phyloP scores from a whole-genome alignment of 2,888 invertebrate genomes.

The Agrotis puta region DNA sequence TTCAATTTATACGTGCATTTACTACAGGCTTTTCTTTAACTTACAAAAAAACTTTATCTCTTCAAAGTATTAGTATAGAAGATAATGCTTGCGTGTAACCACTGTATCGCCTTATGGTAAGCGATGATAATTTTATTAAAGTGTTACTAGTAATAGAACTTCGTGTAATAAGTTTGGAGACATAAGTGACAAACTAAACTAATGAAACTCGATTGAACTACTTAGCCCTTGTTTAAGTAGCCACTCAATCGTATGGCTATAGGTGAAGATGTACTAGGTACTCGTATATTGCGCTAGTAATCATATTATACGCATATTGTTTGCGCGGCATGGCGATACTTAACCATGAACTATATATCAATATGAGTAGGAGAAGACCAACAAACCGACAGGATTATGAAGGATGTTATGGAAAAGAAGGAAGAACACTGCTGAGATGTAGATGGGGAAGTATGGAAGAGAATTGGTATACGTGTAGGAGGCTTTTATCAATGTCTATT shows the following conservation, averaged over 20 bases:
- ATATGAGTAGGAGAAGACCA: background rate
- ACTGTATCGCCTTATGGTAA: no score
- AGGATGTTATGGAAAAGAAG: no score
- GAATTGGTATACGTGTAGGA: no score
- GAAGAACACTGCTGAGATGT: no score
- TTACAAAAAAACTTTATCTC: no score
- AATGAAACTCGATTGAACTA: constrained; percentile 5
- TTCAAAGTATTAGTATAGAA: no score
- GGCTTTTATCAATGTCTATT: no score
- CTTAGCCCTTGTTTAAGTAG: constrained; percentile 5
- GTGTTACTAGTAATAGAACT: constrained; percentile 1
- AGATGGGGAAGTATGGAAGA: no score
- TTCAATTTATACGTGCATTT: background rate
- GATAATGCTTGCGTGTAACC: no score
- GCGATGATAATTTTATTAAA: no score
- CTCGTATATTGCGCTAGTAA: background rate
- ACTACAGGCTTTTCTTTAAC: background rate
- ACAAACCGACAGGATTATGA: no score
- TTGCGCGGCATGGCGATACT: background rate
- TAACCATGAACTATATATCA: no score
- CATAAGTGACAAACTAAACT: constrained; percentile 5
- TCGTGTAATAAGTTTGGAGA: background rate
- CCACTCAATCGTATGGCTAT: background rate
- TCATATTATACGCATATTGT: background rate
- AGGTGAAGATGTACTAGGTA: background rate